phyloP scores from a whole-genome alignment of 2,113 vertebrate genomes.

The Corapipo altera region DNA sequence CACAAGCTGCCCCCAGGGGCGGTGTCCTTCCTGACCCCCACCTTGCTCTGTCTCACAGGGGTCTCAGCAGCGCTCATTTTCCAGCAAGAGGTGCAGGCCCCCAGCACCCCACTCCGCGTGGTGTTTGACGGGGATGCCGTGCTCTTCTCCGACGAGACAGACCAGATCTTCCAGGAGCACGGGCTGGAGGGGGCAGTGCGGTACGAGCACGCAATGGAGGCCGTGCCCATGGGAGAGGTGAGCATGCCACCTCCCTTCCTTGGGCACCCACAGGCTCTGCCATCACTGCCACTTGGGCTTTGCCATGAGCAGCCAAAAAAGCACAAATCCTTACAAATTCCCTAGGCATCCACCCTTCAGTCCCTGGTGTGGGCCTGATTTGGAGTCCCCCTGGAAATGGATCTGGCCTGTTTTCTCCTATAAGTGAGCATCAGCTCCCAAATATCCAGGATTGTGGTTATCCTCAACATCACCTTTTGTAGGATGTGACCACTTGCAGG shows the following conservation, averaged over 20 bases:
- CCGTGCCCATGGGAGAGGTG: constrained; percentile 64
- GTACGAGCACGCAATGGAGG: constrained; percentile 41
- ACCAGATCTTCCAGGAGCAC: constrained; percentile 53
- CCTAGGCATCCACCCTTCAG: neutral
- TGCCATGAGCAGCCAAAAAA: neutral
- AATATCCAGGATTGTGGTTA: neutral
- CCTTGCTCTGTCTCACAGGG: constrained; percentile 35
- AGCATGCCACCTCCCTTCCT: neutral
- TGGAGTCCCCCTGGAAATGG: neutral
- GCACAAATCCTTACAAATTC: neutral
- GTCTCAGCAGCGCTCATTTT: constrained; percentile 69
- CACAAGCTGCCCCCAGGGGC: neutral
- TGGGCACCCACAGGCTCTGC: neutral
- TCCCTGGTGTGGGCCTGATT: neutral
- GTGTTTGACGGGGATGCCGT: constrained; percentile 68
- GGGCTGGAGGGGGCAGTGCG: constrained; percentile 59
- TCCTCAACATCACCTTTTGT: neutral
- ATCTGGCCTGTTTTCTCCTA: neutral
- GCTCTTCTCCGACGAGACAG: constrained; percentile 58
- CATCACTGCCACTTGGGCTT: neutral
- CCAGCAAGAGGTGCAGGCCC: constrained; percentile 53
- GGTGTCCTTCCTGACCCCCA: neutral
- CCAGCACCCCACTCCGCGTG: constrained; percentile 44
- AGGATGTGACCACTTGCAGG: neutral
- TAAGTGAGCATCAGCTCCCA: neutral